A percentile compares a stretch with the other conserved stretches of the same genome.
Evolutionary conservation across 64 coral and sea anemone genomes (phyloP).

Genomic region (Porites australiensis): DNA sequence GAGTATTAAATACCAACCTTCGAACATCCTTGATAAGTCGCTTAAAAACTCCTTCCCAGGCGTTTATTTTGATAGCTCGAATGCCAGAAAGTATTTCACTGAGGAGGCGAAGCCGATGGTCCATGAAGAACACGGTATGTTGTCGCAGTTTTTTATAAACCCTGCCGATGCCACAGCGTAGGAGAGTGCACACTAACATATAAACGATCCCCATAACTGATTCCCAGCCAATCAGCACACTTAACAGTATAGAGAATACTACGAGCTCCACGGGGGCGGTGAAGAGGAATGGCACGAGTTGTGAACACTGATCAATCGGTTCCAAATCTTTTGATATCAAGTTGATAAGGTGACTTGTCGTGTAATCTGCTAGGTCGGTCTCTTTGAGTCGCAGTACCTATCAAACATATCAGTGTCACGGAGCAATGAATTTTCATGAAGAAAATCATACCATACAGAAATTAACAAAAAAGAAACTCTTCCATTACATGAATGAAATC

Average conservation of each 20-base stretch:
- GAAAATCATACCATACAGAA: too few relatives aligned
- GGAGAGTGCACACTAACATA: constrained; percentile 61
- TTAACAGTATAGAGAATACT: constrained; percentile 47
- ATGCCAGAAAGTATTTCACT: constrained; percentile 68
- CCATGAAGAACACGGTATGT: constrained; percentile 44
- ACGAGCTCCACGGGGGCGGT: constrained; percentile 72
- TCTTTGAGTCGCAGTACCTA: constrained; percentile 50
- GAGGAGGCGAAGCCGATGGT: constrained; percentile 50
- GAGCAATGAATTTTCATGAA: too few relatives aligned
- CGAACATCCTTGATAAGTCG: constrained; percentile 56
- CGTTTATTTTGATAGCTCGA: constrained; percentile 65
- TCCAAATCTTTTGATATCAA: constrained; percentile 76
- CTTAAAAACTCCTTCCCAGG: constrained; percentile 34
- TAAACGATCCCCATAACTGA: constrained; percentile 44
- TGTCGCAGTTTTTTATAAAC: constrained; percentile 34
- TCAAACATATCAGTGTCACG: neutral
- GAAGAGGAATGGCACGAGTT: constrained; percentile 49
- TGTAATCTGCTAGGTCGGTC: constrained; percentile 29
- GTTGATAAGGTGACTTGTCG: constrained; percentile 66
- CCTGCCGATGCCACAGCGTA: constrained; percentile 36
- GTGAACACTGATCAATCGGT: constrained; percentile 59
- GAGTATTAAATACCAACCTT: constrained; percentile 40
- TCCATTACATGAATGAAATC: too few relatives aligned
- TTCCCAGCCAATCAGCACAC: constrained; percentile 69
- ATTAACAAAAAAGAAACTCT: too few relatives aligned